A percentile compares a stretch with the other conserved stretches of the same genome.
These are phyloP conservation scores for Luperina nickerlii DNA, from an alignment of 2,888 invertebrate genomes.

Conservation along the genomic window DNA sequence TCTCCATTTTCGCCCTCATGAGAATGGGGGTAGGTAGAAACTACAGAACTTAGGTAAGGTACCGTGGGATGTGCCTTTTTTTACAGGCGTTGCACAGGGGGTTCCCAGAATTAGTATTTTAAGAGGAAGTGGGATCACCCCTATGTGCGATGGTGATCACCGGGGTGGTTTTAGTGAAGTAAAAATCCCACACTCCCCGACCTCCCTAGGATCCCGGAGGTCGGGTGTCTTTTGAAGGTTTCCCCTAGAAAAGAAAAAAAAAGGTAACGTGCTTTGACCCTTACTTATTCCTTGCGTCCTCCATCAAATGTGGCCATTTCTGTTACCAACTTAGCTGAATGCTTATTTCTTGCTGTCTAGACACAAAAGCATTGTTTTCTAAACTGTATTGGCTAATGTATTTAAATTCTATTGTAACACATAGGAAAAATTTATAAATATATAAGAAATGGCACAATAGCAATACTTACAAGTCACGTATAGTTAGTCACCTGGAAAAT, in stretches of 20 bases:
- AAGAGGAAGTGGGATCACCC: too few species aligned
- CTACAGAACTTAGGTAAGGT: background rate
- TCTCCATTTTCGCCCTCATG: background rate
- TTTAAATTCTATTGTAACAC: background rate
- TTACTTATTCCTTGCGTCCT: background rate
- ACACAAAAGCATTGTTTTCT: background rate
- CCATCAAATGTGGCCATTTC: background rate
- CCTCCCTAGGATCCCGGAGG: too few species aligned
- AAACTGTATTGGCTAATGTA: background rate
- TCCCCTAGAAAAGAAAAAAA: too few species aligned
- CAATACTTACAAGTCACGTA: background rate
- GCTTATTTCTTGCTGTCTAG: background rate
- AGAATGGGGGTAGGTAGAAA: background rate
- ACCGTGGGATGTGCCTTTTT: too few species aligned
- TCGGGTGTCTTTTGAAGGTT: too few species aligned
- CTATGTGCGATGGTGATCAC: too few species aligned
- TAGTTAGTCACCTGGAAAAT: too few species aligned
- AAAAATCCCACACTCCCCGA: too few species aligned
- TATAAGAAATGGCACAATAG: background rate
- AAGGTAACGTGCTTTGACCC: background rate
- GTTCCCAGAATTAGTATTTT: too few species aligned
- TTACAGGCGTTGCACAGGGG: too few species aligned
- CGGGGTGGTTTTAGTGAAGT: too few species aligned
- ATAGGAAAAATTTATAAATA: background rate
- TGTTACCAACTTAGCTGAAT: background rate